Base-by-base conservation (phyloP, 2,888 invertebrate genomes). In the Diarsia dahlii region DNA sequence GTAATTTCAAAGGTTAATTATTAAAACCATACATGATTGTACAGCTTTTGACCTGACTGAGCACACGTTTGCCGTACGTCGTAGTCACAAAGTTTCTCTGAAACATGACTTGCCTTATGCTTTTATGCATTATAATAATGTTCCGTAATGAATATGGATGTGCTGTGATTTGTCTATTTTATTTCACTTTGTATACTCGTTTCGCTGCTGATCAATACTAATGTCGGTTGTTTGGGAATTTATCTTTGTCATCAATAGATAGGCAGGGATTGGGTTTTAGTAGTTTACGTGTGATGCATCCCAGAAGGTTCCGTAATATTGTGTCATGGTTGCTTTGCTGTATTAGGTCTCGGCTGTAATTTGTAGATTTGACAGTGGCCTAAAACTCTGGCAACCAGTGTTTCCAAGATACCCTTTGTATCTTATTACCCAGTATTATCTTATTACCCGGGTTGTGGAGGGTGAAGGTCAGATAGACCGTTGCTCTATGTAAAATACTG, bases 131-230 rank as follows among this genome's bases (percentile, higher is more conserved):
- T 72, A 72, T 58, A 46, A 52, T 64, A 64, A 80, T 64, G 50
- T 64, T 34, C 20, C 50, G 56, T 80, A 63, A 73, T 72, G 23
- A 80, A 80, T 79, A 77, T 64, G 34, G 2, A 73, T 63, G 50
- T 13, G 28, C 56, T 52, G 34, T 20, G 20, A 64, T 80, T 77
- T 50, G 63, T 80, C 72, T 52, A 72, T 77, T 72, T 64, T 20
- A 73, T 52, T 58, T 72, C n/a, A 64, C 48, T 56, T 56, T 56
- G 56, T 70, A 23, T 64, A 10, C 3, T 52, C 20, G 48, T 50
- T 64, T 34, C 20, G 56, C 54, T 50, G 15, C 45, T 71, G 45
- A 63, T 64, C 34, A 64, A 80, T 56, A 50, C 13, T 18, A 56
- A 80, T 78, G 76, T 34, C 28, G 46, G 10, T 9, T 52, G 34